Conservation (phyloP, 2,888 invertebrate genomes). For the Aphrophora alni region DNA sequence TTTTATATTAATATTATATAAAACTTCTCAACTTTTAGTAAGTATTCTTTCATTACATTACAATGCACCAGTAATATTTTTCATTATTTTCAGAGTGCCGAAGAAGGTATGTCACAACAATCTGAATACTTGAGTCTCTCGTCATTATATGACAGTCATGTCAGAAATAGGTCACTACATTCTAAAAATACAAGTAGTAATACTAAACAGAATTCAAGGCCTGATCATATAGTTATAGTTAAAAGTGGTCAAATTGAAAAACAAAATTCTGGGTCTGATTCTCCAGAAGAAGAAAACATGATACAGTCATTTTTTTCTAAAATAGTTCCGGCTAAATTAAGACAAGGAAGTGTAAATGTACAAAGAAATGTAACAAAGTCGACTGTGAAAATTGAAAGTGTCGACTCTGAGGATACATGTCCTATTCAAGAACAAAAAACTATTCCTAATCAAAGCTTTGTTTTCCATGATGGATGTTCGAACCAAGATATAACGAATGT, state of each 20-base stretch:
- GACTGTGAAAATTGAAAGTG: neutral
- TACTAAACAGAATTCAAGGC: neutral
- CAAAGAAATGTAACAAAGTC: neutral
- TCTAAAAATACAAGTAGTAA: neutral
- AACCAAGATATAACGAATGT: neutral
- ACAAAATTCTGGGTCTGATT: conserved; percentile 7
- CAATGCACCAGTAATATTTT: too few species aligned
- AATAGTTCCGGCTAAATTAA: conserved; percentile 37
- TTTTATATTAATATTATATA: too few species aligned
- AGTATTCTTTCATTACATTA: too few species aligned
- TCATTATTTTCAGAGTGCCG: conserved; percentile 24
- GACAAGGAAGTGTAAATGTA: neutral
- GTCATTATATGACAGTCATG: conserved; percentile 15
- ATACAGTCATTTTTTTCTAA: conserved; percentile 40
- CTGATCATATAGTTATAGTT: neutral
- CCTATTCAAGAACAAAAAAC: neutral
- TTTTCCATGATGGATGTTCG: neutral
- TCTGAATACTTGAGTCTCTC: conserved; percentile 33
- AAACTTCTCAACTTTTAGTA: too few species aligned
- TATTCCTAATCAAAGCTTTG: neutral
- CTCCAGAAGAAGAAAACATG: conserved; percentile 37
- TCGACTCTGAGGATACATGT: neutral
- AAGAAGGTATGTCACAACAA: conserved; percentile 29
- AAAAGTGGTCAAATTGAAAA: too few species aligned
- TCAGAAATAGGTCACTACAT: neutral